Evolutionary conservation across 92 coral and sea anemone genomes (phyloP).

Genomic region (Porites evermanni): DNA sequence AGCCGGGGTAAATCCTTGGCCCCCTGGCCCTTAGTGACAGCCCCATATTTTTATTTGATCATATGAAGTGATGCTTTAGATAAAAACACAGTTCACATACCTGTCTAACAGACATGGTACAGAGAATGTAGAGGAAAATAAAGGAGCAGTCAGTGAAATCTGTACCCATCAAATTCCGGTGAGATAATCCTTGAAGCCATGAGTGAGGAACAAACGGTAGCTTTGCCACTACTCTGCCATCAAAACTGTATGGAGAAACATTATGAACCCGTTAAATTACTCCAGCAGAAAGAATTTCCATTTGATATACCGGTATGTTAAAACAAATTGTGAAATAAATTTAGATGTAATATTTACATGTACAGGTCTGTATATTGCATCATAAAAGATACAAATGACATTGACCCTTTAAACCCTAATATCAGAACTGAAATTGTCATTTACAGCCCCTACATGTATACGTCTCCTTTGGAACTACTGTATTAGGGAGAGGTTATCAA

Average conservation of each 20-base stretch:
- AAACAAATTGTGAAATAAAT: too few species aligned
- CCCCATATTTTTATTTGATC: neutral
- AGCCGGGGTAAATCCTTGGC: too few species aligned
- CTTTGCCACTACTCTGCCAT: slow-evolving; percentile 98
- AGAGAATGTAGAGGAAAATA: slow-evolving; percentile 92
- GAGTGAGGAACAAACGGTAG: slow-evolving; percentile 98
- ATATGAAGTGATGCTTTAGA: neutral
- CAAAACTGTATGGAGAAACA: slow-evolving; percentile 69
- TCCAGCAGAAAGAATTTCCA: too few species aligned
- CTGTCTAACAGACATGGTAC: slow-evolving; percentile 99
- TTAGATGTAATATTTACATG: too few species aligned
- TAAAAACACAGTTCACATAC: slow-evolving; percentile 34
- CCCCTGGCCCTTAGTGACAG: neutral
- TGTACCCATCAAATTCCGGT: slow-evolving; percentile 95
- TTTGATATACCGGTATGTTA: too few species aligned
- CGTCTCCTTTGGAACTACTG: too few species aligned
- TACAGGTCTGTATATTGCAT: too few species aligned
- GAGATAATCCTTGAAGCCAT: slow-evolving; percentile 97
- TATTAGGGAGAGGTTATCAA: too few species aligned
- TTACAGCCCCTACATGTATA: too few species aligned
- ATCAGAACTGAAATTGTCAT: too few species aligned
- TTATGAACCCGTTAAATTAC: neutral
- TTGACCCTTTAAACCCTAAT: too few species aligned
- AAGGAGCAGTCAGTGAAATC: slow-evolving; percentile 98
- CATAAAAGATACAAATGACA: too few species aligned